Evolutionary conservation across 2,797 vertebrate genomes (phyloP).

Genomic region (Sternotherus odoratus): DNA sequence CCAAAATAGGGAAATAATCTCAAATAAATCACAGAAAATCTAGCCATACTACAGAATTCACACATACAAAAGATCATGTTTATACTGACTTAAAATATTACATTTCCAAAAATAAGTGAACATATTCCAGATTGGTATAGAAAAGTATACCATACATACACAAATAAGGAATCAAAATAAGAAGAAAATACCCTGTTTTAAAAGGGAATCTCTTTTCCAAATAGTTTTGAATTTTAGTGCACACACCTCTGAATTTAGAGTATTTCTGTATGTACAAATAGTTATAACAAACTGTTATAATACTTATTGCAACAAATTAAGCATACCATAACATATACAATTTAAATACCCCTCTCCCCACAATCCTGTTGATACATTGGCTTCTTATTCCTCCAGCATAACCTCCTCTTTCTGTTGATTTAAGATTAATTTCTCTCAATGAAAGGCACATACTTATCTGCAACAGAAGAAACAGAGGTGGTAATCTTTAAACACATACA

Average conservation of each 20-base stretch:
- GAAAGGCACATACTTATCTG: constrained; percentile 85
- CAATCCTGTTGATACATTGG: constrained; percentile 64
- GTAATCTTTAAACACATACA: constrained; percentile 41
- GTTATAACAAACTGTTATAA: constrained; percentile 69
- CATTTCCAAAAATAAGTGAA: constrained; percentile 22
- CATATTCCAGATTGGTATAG: constrained; percentile 46
- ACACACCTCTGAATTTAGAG: constrained; percentile 50
- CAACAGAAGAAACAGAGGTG: constrained; percentile 65
- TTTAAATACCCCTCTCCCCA: constrained; percentile 64
- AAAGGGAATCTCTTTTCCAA: constrained; percentile 54
- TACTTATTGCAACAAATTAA: constrained; percentile 75
- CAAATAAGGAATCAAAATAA: constrained; percentile 57
- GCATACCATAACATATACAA: constrained; percentile 64
- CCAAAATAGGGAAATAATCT: constrained; percentile 66
- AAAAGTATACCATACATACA: constrained; percentile 48
- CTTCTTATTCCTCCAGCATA: constrained; percentile 78
- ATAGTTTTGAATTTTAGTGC: constrained; percentile 49
- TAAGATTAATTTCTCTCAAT: constrained; percentile 74
- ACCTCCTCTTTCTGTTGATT: constrained; percentile 70
- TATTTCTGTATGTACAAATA: constrained; percentile 71
- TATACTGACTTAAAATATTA: constrained; percentile 52
- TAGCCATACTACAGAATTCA: constrained; percentile 46
- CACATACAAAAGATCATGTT: constrained; percentile 30
- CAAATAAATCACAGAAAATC: constrained; percentile 41
- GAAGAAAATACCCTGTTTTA: constrained; percentile 66